Evolutionary conservation across 2,113 vertebrate species (phyloP).

Genomic region (Nothoprocta perdicaria): DNA sequence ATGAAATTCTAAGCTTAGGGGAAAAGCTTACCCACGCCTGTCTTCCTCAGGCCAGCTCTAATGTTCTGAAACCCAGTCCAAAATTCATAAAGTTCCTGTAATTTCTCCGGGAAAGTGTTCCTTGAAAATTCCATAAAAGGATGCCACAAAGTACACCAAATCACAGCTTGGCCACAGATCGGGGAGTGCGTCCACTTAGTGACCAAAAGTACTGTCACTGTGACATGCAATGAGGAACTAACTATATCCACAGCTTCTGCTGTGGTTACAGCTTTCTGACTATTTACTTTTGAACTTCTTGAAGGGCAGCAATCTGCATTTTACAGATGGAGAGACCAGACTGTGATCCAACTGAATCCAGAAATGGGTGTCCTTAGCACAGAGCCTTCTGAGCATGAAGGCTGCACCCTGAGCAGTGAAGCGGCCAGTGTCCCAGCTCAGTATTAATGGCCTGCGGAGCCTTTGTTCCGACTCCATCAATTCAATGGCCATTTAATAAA

Average conservation of each 20-base stretch:
- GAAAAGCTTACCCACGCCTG: neutral
- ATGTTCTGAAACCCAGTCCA: neutral
- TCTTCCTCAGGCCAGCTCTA: neutral
- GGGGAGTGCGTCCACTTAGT: rapidly evolving
- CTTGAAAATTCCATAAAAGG: neutral
- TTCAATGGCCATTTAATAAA: neutral
- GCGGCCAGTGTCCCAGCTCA: rapidly evolving
- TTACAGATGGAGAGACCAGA: rapidly evolving
- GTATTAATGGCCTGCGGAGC: neutral
- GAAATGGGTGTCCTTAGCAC: neutral
- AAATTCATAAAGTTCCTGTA: rapidly evolving
- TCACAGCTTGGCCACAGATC: neutral
- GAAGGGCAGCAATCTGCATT: neutral
- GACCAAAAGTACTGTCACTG: neutral
- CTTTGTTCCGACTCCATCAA: neutral
- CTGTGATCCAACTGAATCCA: neutral
- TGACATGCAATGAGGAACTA: neutral
- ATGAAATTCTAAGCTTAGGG: neutral
- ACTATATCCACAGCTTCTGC: neutral
- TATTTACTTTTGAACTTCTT: neutral
- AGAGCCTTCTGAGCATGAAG: neutral
- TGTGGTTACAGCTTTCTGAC: neutral
- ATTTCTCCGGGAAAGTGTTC: neutral
- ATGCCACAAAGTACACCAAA: rapidly evolving
- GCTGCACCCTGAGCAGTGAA: neutral